Conservation (phyloP, 2,113 vertebrate genomes). For the Craseonycteris thonglongyai region DNA sequence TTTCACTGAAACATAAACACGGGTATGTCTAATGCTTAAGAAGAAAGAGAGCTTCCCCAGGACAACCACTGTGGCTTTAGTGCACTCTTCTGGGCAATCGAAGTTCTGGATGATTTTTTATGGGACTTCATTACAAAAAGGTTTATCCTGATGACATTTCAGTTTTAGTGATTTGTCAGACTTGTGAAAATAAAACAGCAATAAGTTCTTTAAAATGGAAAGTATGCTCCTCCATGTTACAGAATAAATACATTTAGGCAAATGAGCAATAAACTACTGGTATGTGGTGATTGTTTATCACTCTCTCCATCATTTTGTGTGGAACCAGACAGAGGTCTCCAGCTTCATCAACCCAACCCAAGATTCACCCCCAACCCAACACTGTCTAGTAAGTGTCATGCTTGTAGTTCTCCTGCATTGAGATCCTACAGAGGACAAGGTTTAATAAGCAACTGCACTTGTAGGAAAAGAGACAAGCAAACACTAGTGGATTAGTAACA, state of each 20-base stretch:
- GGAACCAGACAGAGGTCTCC: not conserved
- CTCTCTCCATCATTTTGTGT: not conserved
- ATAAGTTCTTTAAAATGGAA: conserved; percentile 7
- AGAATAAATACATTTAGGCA: not conserved
- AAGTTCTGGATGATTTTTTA: conserved; percentile 6
- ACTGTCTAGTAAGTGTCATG: not conserved
- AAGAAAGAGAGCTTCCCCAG: not conserved
- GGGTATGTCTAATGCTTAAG: not conserved
- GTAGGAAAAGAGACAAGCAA: not conserved
- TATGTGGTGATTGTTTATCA: not conserved
- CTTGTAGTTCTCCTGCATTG: not conserved
- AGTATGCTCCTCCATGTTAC: not conserved
- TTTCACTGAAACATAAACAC: not conserved
- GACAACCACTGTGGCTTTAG: not conserved
- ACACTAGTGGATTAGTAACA: fast-evolving
- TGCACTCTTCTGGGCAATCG: not conserved
- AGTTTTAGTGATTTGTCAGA: conserved; percentile 17
- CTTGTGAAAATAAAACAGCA: not conserved
- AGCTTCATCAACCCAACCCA: not conserved
- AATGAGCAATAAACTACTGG: not conserved
- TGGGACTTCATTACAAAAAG: not conserved
- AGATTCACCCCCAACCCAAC: not conserved
- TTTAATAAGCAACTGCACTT: not conserved
- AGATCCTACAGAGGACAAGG: not conserved
- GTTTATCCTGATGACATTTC: conserved; percentile 1